Percentiles rank a stretch among this genome's conserved stretches.
phyloP scores from a whole-genome alignment of 2,797 vertebrate genomes.

The Hapalemur alaotrensis region DNA sequence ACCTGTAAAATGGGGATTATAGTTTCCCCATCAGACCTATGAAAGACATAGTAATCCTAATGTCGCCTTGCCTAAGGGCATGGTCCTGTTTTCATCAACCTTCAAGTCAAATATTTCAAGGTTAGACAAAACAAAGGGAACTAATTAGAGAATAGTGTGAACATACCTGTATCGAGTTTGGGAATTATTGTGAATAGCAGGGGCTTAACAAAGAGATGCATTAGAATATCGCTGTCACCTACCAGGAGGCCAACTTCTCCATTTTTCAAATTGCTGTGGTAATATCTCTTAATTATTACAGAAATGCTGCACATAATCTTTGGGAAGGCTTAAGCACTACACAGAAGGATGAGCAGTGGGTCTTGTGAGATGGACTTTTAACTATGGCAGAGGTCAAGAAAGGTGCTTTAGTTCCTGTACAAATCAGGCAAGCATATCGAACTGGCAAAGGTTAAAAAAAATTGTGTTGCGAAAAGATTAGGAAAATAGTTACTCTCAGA shows the following conservation, averaged over 20 bases:
- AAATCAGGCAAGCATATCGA: neutral
- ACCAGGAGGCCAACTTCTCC: neutral
- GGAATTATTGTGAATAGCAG: neutral
- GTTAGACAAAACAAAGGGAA: neutral
- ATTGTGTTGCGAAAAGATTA: neutral
- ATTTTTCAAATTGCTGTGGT: neutral
- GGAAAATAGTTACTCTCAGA: neutral
- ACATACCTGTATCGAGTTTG: neutral
- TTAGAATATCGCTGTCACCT: neutral
- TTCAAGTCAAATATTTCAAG: neutral
- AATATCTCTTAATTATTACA: neutral
- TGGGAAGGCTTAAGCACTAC: neutral
- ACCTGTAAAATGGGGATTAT: neutral
- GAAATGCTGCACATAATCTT: neutral
- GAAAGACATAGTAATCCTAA: neutral
- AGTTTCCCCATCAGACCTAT: neutral
- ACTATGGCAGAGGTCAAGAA: neutral
- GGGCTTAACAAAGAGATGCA: neutral
- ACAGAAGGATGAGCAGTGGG: neutral
- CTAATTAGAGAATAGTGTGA: neutral
- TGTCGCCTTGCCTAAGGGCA: neutral
- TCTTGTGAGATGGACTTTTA: neutral
- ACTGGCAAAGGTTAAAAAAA: conserved; percentile 1
- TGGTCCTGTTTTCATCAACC: neutral
- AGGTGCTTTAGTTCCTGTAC: neutral